Conservation (phyloP, 2,113 vertebrate species). For the Opisthocomus hoazin region DNA sequence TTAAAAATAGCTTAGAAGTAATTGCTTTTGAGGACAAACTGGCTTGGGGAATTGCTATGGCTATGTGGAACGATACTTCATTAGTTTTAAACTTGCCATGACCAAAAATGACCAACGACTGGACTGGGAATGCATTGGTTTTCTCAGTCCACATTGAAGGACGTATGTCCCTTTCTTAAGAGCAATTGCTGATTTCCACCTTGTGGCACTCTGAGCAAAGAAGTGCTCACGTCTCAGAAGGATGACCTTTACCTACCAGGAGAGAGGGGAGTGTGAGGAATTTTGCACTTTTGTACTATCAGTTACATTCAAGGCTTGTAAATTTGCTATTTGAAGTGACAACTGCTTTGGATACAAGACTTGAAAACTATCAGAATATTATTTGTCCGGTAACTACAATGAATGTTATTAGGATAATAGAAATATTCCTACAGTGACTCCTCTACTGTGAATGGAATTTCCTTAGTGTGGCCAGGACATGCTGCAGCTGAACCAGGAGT, state of each 20-base stretch:
- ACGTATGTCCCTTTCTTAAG: background rate
- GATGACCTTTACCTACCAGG: background rate
- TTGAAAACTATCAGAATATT: background rate
- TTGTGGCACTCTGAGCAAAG: background rate
- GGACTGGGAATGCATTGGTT: background rate
- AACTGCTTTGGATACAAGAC: background rate
- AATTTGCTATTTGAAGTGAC: background rate
- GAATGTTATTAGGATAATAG: background rate
- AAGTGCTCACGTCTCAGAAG: background rate
- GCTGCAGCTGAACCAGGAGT: background rate
- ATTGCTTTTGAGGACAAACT: background rate
- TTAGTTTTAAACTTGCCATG: background rate
- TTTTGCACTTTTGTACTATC: background rate
- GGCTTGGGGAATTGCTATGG: background rate
- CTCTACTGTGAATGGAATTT: background rate
- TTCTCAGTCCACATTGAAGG: background rate
- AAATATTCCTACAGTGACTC: background rate
- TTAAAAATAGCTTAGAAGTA: background rate
- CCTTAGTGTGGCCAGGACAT: background rate
- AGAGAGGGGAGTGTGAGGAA: background rate
- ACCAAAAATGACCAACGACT: background rate
- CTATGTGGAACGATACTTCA: background rate
- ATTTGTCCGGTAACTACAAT: background rate
- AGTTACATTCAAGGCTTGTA: background rate
- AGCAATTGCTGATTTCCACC: background rate